Evolutionary conservation across 2,113 vertebrate species (phyloP).

Genomic region (Xiphophorus couchianus): DNA sequence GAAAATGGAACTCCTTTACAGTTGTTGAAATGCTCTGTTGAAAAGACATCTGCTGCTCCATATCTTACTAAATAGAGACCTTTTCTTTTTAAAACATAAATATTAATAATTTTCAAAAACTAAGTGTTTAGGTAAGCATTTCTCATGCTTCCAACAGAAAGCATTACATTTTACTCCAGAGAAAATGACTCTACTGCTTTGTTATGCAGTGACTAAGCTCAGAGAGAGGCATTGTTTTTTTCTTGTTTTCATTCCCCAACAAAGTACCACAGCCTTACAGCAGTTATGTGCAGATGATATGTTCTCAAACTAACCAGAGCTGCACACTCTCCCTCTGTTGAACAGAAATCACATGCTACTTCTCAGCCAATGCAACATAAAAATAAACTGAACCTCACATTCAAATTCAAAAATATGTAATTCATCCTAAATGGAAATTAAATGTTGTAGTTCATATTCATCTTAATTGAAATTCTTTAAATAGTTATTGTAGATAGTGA

Average conservation of each 20-base stretch:
- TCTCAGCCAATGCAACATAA: too few species aligned
- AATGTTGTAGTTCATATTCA: too few species aligned
- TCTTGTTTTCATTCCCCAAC: neutral
- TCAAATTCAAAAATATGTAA: too few species aligned
- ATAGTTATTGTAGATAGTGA: too few species aligned
- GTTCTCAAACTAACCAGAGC: neutral
- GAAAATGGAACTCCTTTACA: conserved; percentile 25
- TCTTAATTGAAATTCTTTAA: too few species aligned
- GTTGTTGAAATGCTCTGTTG: conserved; percentile 15
- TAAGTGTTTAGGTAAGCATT: conserved; percentile 30
- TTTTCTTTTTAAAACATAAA: conserved; percentile 39
- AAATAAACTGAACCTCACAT: too few species aligned
- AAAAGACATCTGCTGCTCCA: conserved; percentile 14
- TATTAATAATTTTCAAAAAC: conserved; percentile 17
- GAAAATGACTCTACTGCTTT: conserved; percentile 49
- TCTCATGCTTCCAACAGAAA: conserved; percentile 16
- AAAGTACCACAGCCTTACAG: neutral
- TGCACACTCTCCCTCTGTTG: neutral
- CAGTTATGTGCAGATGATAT: too few species aligned
- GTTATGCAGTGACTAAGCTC: conserved; percentile 48
- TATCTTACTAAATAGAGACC: conserved; percentile 27
- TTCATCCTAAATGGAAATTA: too few species aligned
- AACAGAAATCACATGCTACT: neutral
- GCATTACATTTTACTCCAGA: conserved; percentile 28
- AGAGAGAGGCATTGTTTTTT: neutral